phyloP scores from a whole-genome alignment of 2,797 vertebrate genomes.

The Anabas testudineus region DNA sequence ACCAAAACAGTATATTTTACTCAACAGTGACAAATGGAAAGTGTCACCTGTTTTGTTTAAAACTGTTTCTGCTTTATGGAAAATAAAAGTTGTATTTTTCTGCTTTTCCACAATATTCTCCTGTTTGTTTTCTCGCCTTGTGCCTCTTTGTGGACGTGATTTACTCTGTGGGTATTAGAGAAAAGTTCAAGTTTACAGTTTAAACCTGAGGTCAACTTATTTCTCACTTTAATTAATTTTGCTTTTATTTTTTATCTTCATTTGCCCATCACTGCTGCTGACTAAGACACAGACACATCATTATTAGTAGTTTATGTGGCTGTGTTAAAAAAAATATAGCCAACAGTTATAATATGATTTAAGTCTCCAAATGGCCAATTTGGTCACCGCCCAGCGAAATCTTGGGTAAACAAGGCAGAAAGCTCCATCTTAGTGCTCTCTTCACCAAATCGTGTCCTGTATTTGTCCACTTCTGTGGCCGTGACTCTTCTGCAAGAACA shows the following conservation, averaged over 20 bases:
- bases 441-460: too few species aligned
- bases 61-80: background rate
- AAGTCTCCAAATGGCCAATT: too few species aligned
- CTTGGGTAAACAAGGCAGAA: too few species aligned
- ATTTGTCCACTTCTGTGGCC: too few species aligned
- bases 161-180: background rate
- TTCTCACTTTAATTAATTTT: background rate
- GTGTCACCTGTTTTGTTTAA: background rate
- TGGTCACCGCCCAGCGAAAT: too few species aligned
- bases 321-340: too few species aligned
- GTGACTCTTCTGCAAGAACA: too few species aligned
- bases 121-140: background rate
- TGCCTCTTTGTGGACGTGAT: background rate
- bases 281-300: too few species aligned
- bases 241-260: too few species aligned
- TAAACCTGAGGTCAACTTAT: background rate
- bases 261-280: background rate
- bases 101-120: background rate
- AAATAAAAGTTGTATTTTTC: background rate
- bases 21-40: background rate
- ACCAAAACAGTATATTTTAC: constrained; percentile 10
- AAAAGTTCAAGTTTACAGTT: background rate
- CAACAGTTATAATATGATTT: too few species aligned
- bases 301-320: too few species aligned
- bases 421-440: too few species aligned